Evolutionary conservation across 30 jellyfish, hydroid and myxozoan species (phyloP).

Genomic region (Clytia hemisphaerica): DNA sequence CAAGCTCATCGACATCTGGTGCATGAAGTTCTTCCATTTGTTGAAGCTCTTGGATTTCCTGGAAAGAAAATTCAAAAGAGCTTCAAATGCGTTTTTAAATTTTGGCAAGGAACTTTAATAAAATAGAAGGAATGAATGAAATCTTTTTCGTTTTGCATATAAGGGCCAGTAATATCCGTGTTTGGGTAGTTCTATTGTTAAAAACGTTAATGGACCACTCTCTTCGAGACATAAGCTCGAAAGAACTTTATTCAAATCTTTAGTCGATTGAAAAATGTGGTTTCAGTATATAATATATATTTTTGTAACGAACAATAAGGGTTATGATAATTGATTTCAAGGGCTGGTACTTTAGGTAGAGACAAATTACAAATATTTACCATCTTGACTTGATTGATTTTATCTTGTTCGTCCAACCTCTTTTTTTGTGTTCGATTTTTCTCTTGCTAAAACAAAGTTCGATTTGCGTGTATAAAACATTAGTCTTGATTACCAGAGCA

Average conservation of each 20-base stretch:
- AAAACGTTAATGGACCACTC: background rate
- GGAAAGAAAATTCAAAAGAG: background rate
- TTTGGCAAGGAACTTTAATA: background rate
- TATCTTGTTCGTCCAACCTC: constrained; percentile 59
- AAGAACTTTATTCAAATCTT: too few species aligned
- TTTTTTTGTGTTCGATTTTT: constrained; percentile 21
- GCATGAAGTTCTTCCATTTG: constrained; percentile 61
- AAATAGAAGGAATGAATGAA: too few species aligned
- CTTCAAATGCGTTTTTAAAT: background rate
- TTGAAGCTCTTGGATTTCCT: constrained; percentile 84
- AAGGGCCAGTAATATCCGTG: too few species aligned
- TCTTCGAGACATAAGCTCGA: background rate
- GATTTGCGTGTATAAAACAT: too few species aligned
- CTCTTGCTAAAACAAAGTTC: constrained; percentile 20
- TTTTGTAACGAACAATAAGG: too few species aligned
- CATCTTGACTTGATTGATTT: constrained; percentile 46
- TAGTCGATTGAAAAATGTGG: too few species aligned
- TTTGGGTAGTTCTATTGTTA: too few species aligned
- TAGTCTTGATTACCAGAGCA: too few species aligned
- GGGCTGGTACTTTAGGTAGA: too few species aligned
- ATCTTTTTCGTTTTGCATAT: too few species aligned
- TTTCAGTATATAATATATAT: too few species aligned
- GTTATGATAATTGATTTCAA: too few species aligned
- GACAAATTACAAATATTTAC: constrained; percentile 25
- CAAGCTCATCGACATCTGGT: constrained; percentile 90